These are phyloP conservation scores for Corella eumyota DNA, from an alignment of 23 tunicate species.

Conservation along the genomic window DNA sequence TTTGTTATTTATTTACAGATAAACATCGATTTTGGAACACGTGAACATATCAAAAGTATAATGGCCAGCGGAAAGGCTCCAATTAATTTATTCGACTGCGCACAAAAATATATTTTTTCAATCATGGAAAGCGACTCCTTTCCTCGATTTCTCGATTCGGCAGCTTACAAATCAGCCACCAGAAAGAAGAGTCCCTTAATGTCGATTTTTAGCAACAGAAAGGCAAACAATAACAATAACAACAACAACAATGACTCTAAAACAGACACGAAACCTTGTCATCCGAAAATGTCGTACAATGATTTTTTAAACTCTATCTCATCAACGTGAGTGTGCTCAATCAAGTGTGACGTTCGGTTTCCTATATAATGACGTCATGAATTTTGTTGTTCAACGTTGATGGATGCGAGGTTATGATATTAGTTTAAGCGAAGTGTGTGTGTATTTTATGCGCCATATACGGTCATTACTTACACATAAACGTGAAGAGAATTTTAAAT, in stretches of 20 bases:
- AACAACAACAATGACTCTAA: slow-evolving; percentile 11
- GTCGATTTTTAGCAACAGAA: slow-evolving; percentile 2
- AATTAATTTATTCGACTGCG: slow-evolving; percentile 34
- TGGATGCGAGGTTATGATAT: too few species aligned
- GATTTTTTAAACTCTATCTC: neutral
- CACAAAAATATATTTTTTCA: slow-evolving; percentile 53
- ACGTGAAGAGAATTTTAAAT: too few species aligned
- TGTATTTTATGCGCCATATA: too few species aligned
- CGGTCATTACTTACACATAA: too few species aligned
- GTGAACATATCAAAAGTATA: slow-evolving; percentile 26
- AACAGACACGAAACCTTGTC: neutral
- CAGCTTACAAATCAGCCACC: slow-evolving; percentile 23
- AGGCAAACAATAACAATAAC: slow-evolving; percentile 14
- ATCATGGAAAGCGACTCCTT: slow-evolving; percentile 89
- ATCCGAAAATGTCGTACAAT: neutral
- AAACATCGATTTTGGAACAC: slow-evolving; percentile 46
- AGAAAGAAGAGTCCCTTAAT: slow-evolving; percentile 17
- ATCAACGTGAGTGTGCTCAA: too few species aligned
- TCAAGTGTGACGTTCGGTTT: too few species aligned
- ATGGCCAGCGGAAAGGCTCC: slow-evolving; percentile 24
- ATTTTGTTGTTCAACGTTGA: too few species aligned
- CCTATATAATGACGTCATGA: too few species aligned
- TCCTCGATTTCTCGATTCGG: slow-evolving; percentile 53
- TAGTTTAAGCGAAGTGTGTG: too few species aligned
- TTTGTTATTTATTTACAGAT: slow-evolving; percentile 20